These are phyloP conservation scores for Thalassarche chlororhynchos DNA, from an alignment of 2,113 vertebrate species.

Conservation along the genomic window DNA sequence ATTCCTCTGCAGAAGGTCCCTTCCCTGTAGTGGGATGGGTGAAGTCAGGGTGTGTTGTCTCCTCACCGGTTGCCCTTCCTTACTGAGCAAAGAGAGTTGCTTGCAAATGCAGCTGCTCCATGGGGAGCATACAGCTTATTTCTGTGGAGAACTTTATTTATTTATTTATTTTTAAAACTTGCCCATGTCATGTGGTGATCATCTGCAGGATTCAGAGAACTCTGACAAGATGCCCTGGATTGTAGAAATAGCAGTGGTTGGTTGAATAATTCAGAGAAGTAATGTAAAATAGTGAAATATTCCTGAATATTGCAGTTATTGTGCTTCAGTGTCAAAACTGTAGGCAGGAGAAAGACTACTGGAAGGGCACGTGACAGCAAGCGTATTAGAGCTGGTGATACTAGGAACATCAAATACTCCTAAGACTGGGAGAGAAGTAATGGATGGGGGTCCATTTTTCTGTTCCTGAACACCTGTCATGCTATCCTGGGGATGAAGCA, in stretches of 20 bases:
- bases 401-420: neutral
- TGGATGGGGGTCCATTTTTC: neutral
- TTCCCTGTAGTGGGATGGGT: neutral
- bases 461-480: neutral
- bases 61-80: neutral
- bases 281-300: neutral
- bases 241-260: neutral
- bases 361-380: neutral
- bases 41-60: neutral
- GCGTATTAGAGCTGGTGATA: neutral
- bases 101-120: neutral
- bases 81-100: neutral
- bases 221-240: neutral
- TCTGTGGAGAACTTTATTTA: neutral
- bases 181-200: fast-evolving
- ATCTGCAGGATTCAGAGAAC: neutral
- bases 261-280: neutral
- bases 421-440: neutral
- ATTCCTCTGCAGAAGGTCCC: neutral
- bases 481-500: neutral
- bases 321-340: neutral
- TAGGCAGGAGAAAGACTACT: neutral
- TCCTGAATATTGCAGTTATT: neutral
- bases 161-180: neutral
- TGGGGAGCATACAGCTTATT: neutral